A percentile compares a stretch with the other conserved stretches of the same genome.
Conservation (phyloP, 2,888 invertebrate genomes). For the Cremastinae sp. region DNA sequence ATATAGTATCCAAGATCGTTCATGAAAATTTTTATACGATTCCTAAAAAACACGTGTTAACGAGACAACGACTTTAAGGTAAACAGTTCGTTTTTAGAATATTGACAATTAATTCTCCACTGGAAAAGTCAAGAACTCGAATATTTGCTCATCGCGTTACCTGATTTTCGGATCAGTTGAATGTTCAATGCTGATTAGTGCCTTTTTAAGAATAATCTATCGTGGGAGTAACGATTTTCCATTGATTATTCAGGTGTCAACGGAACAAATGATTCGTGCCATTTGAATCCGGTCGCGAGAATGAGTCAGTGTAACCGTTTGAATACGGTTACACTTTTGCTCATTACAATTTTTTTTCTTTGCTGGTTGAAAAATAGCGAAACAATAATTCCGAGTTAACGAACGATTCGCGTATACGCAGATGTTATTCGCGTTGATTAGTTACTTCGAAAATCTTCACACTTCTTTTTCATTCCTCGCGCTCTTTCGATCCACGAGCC, state of each 20-base stretch:
- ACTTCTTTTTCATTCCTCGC: conserved; percentile 3
- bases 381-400: conserved; percentile 22
- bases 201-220: no score
- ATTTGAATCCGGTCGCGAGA: neutral
- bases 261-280: neutral
- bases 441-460: neutral
- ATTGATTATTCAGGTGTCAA: conserved; percentile 2
- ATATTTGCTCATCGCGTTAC: neutral
- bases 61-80: no score
- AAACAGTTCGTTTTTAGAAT: no score
- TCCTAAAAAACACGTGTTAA: no score
- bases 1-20: no score
- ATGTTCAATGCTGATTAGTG: neutral
- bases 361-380: conserved; percentile 1
- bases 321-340: conserved; percentile 3
- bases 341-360: conserved; percentile 5
- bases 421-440: neutral
- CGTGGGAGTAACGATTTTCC: neutral
- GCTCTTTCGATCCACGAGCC: conserved; percentile 16
- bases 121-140: neutral
- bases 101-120: no score
- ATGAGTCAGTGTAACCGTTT: conserved; percentile 15
- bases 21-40: no score
- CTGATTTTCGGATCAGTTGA: neutral
- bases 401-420: conserved; percentile 21